Percentiles rank a stretch among this genome's conserved stretches.
Conservation (phyloP, 2,113 vertebrate species). For the Gopherus evgoodei region DNA sequence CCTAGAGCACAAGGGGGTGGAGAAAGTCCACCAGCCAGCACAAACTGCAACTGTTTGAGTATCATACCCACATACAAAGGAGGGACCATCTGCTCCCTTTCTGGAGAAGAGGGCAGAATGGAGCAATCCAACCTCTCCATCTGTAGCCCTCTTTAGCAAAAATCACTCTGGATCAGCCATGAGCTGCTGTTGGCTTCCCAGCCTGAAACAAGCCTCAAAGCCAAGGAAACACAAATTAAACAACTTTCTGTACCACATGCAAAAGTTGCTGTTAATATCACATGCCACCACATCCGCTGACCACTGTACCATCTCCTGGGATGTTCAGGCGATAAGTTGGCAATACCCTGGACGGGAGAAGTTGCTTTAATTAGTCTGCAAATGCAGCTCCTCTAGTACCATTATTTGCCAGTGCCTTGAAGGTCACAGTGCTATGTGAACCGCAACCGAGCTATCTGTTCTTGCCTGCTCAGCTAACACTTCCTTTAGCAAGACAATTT, state of each 20-base stretch:
- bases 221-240: not conserved
- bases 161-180: not conserved
- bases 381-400: not conserved
- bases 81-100: constrained; percentile 53
- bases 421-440: not conserved
- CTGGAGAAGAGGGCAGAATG: not conserved
- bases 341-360: not conserved
- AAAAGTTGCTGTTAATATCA: not conserved
- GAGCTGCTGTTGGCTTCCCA: not conserved
- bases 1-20: not conserved
- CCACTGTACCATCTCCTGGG: not conserved
- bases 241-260: not conserved
- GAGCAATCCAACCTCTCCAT: constrained; percentile 59
- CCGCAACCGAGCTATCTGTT: fast-evolving
- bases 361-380: not conserved
- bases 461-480: not conserved
- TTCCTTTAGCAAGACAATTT: not conserved
- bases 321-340: not conserved
- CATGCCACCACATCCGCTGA: not conserved
- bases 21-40: not conserved
- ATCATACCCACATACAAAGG: not conserved
- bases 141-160: constrained; percentile 30
- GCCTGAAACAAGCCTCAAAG: fast-evolving
- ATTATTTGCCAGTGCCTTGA: not conserved
- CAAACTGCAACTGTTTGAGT: not conserved